Evolutionary conservation across 2,888 invertebrate genomes (phyloP), one percentile per base, ranked within the genome.

Genomic region (Cistogaster globosa): DNA sequence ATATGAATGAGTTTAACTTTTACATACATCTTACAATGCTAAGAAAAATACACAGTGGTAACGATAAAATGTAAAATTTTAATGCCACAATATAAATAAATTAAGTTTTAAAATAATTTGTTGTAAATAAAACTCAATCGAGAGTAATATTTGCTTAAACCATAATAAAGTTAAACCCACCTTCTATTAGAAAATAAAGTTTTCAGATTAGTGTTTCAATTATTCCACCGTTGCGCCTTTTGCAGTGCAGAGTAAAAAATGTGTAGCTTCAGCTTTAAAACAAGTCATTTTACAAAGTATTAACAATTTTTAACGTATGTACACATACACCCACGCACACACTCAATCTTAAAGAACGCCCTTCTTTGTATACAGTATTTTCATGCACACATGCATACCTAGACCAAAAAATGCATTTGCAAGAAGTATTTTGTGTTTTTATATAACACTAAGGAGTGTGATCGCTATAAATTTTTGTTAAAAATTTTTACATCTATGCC

Each of bases 251-350:
- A 26, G 26, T 22, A 22, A 57, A 57, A 57, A 57, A 9, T 12
- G 32, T 57, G 26, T 63, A 65, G 22, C 16, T 58, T 42, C 22
- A 20, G 45, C 60, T 67, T 60, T 18, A 53, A 69, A 62, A 72
- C 60, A 84, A 79, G 65, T 51, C 75, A 65, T 38, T 75, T 57
- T 58, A 58, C 63, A 79, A 71, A 84, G 75, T 65, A 84, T 68
- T 45, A 69, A 53, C 26, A 77, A 67, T 72, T 68, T 83, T 72
- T 72, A 48, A 77, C 72, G 67, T 77, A 48, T 77, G 51, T 58
- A 81, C 55, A 60, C 32, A n/a, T 22, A 58, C 42, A 2, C 45
- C 14, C 12, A 16, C 14, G 6, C n/a, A 14, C 6, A 48, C 16
- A 6, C 16, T 4, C 4, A 48, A n/a, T 2, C 45, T 14, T 48